phyloP scores from a whole-genome alignment of 1,140 invertebrate species.

The Drosophila hydei region DNA sequence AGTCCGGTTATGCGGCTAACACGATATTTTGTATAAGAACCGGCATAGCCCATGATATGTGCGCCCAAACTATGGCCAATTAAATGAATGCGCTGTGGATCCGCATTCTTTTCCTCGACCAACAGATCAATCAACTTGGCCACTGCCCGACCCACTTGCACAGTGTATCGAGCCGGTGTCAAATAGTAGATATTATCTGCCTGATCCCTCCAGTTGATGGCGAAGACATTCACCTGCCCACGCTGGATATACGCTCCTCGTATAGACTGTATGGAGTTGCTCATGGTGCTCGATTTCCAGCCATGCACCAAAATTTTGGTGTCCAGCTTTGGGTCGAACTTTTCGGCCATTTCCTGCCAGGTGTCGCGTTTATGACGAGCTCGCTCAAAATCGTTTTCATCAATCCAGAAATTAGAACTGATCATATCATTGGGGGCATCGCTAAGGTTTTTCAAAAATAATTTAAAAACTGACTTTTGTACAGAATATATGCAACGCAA shows the following conservation, averaged over 20 bases:
- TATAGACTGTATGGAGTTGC: conserved; percentile 76
- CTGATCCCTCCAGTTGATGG: conserved; percentile 88
- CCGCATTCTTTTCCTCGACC: conserved; percentile 84
- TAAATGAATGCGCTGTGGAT: conserved; percentile 86
- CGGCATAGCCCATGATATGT: conserved; percentile 94
- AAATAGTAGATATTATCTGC: conserved; percentile 88
- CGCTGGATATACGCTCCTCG: conserved; percentile 85
- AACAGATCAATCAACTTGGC: conserved; percentile 87
- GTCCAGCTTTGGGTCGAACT: conserved; percentile 62
- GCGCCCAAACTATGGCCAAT: conserved; percentile 95
- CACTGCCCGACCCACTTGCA: conserved; percentile 86
- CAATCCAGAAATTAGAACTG: conserved; percentile 62
- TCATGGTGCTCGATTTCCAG: conserved; percentile 78
- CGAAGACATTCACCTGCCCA: conserved; percentile 87
- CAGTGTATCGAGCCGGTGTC: conserved; percentile 87
- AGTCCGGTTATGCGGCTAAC: conserved; percentile 88
- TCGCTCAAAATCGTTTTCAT: conserved; percentile 72
- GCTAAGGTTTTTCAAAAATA: too few species aligned
- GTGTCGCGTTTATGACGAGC: conserved; percentile 77
- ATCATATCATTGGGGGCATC: conserved; percentile 39
- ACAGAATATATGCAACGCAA: too few species aligned
- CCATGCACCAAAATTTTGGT: conserved; percentile 69
- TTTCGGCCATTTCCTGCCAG: conserved; percentile 80
- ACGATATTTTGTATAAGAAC: conserved; percentile 85
- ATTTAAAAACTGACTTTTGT: too few species aligned